Conservation (phyloP, 2,113 vertebrate species). For the Coptodon bakossiorum region DNA sequence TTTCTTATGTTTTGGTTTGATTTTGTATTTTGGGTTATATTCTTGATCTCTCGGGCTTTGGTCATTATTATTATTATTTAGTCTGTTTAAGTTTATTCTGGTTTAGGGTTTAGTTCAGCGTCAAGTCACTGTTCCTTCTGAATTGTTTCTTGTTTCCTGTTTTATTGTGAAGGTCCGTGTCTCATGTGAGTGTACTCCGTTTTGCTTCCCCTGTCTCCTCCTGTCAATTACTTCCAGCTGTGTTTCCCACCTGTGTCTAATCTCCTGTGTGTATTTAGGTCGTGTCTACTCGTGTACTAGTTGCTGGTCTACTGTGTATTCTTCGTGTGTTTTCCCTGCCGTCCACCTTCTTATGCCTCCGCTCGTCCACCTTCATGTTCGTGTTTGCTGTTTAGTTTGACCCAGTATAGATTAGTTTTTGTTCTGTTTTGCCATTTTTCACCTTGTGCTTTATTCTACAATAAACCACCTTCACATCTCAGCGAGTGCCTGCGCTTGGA, state of each 20-base stretch:
- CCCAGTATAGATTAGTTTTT: neutral
- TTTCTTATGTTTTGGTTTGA: neutral
- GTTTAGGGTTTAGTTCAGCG: neutral
- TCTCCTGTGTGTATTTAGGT: neutral
- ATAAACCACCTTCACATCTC: neutral
- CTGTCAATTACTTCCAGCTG: neutral
- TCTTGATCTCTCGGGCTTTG: neutral
- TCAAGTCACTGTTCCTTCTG: neutral
- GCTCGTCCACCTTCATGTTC: neutral
- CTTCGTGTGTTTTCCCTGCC: neutral
- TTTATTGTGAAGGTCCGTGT: neutral
- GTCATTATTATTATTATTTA: neutral
- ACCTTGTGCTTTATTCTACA: neutral
- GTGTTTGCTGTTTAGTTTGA: fast-evolving
- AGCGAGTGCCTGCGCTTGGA: neutral
- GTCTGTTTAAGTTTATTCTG: neutral
- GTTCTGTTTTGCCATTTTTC: neutral
- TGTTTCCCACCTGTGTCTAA: neutral
- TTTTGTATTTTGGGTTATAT: neutral
- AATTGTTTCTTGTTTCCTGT: neutral
- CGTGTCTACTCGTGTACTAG: neutral
- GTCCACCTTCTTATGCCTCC: neutral
- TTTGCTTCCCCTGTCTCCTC: neutral
- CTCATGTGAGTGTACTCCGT: neutral
- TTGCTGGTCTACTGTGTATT: neutral